These are phyloP conservation scores for Synergus umbraculus DNA, from an alignment of 2,888 invertebrate species.

Conservation along the genomic window DNA sequence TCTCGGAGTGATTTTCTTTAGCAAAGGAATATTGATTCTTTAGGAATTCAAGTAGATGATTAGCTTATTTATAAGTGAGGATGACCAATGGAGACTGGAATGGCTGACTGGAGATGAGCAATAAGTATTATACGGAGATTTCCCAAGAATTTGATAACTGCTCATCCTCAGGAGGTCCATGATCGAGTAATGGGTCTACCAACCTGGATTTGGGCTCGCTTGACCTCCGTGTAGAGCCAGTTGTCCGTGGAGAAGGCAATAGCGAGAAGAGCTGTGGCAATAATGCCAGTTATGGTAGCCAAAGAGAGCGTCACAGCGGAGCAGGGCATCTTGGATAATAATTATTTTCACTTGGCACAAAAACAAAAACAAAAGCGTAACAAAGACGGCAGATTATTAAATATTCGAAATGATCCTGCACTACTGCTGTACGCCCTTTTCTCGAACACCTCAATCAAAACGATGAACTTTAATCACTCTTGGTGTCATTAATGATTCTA, in stretches of 20 bases:
- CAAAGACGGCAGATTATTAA: conserved; percentile 28
- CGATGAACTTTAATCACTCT: conserved; percentile 10
- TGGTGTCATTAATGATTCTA: conserved; percentile 12
- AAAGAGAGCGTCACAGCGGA: conserved; percentile 96
- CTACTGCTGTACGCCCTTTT: background rate
- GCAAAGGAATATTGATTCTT: too few species aligned
- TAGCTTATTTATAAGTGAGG: too few species aligned
- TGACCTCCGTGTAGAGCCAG: conserved; percentile 96
- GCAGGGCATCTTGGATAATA: conserved; percentile 87
- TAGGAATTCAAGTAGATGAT: too few species aligned
- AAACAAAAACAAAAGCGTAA: conserved; percentile 42
- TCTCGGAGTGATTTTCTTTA: too few species aligned
- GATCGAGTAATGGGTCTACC: conserved; percentile 59
- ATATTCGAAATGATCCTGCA: conserved; percentile 18
- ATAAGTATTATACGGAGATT: background rate
- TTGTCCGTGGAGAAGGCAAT: conserved; percentile 98
- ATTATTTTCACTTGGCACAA: conserved; percentile 48
- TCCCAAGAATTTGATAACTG: conserved; percentile 1
- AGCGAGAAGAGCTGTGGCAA: conserved; percentile 94
- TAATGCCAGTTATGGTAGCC: conserved; percentile 96
- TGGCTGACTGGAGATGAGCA: background rate
- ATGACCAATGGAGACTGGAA: background rate
- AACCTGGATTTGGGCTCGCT: conserved; percentile 92
- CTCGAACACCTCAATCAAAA: background rate
- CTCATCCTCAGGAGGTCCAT: background rate